Base-by-base conservation (phyloP, 2,888 invertebrate species). In the Ichneumoninae sp. region DNA sequence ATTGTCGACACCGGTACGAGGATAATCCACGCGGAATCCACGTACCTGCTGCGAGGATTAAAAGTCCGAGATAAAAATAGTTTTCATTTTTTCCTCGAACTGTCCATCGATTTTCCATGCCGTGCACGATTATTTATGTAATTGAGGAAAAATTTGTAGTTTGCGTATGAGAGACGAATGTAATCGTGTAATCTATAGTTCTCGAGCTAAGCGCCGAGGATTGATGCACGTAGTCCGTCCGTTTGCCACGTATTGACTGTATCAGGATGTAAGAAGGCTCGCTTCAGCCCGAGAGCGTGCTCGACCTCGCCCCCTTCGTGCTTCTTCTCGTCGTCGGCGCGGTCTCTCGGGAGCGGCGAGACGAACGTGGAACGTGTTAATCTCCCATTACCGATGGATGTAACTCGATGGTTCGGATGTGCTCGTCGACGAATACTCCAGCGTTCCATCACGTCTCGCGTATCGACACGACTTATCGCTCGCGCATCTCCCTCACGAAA, bases 261-360 rank as follows among this genome's bases (percentile, higher is more conserved):
- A 77, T 77, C 57, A 57, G 68, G 63, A 63, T 63, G 63, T 63
- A 16, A 16, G 44, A 40, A 74, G 44, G 8, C 60, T 74, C 78
- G 70, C 60, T 60, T 78, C 60, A 40, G 40, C 44, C 44, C 30
- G 63, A 69, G 63, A 69, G 70, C 70, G 44, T 78, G 60, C 70
- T 47, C 78, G 78, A 63, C 78, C 78, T 70, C 78, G 70, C 78
- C 68, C 66, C 36, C 71, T 54, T 52, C 52, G 70, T 54, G 26
- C 47, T 47, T 26, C 30, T 47, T 47, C 26, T 19, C 26, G 13
- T 3, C 13, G 13, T 16, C 44, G 4, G 44, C 44, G 44, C 40
- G 30, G 10, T 10, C 40, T 52, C 68, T 54, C 66, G 77, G 77
- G 57, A 66, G 77, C 71, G 44, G 33, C 76, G 68, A 33, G 57